These are phyloP conservation scores for Sphaerodactylus townsendi DNA, from an alignment of 2,113 vertebrate genomes.

Conservation along the genomic window DNA sequence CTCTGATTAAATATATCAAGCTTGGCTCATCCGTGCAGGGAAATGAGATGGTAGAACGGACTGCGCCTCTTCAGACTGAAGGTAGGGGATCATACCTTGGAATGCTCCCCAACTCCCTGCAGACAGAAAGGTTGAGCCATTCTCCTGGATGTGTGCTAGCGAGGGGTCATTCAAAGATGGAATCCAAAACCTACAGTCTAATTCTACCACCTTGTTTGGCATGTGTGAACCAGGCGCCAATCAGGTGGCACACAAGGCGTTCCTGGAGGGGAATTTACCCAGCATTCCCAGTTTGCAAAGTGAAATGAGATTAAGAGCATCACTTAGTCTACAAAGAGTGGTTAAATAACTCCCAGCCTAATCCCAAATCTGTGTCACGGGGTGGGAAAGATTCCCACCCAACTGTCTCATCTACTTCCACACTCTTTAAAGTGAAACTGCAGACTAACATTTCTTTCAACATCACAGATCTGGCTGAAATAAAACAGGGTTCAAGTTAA, in stretches of 20 bases:
- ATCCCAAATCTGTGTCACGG: conserved; percentile 30
- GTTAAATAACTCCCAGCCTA: neutral
- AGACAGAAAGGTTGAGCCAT: too few species aligned
- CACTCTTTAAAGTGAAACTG: conserved; percentile 40
- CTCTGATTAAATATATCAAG: too few species aligned
- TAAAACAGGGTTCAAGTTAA: conserved; percentile 73
- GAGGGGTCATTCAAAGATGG: too few species aligned
- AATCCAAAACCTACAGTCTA: too few species aligned
- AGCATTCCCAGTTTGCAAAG: conserved; percentile 63
- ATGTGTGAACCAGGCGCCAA: conserved; percentile 5
- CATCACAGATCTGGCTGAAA: conserved; percentile 65
- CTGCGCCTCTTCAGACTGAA: too few species aligned
- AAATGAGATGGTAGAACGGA: too few species aligned
- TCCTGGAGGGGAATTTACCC: conserved; percentile 68
- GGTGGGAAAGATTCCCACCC: conserved; percentile 41
- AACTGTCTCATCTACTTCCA: neutral
- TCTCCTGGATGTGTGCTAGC: too few species aligned
- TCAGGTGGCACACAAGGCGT: conserved; percentile 69
- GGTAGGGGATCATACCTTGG: too few species aligned
- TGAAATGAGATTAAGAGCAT: conserved; percentile 61
- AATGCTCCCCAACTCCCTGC: too few species aligned
- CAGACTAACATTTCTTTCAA: neutral
- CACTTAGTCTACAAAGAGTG: conserved; percentile 44
- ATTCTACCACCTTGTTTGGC: too few species aligned
- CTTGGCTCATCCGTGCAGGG: too few species aligned